Conservation (phyloP, 2,888 invertebrate genomes). For the Marasmarcha lunaedactyla region DNA sequence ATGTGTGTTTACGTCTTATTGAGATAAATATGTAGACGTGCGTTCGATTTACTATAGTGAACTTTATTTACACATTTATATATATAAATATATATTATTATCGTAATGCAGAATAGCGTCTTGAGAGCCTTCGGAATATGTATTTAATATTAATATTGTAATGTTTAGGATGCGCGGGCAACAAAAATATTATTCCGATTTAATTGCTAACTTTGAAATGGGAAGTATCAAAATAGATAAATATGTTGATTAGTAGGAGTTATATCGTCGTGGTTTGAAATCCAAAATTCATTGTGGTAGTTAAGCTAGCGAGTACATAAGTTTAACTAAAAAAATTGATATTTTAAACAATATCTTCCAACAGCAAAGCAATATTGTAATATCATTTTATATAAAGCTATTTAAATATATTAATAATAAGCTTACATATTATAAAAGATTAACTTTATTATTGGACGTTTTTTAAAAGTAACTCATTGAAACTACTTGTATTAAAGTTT, state of each 20-base stretch:
- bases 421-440: neutral
- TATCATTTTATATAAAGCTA: constrained; percentile 35
- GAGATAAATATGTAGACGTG: constrained; percentile 39
- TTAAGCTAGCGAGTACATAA: constrained; percentile 1
- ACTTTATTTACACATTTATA: constrained; percentile 68
- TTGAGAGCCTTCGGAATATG: constrained; percentile 51
- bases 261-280: no score
- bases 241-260: no score
- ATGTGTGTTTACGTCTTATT: constrained; percentile 42
- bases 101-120: constrained; percentile 56
- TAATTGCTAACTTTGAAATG: constrained; percentile 7
- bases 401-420: constrained; percentile 18
- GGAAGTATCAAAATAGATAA: no score
- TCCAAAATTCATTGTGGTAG: neutral
- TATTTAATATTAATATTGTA: constrained; percentile 23
- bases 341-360: constrained; percentile 32
- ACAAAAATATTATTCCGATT: constrained; percentile 34
- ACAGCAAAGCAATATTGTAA: constrained; percentile 52
- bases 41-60: constrained; percentile 53
- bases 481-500: no score
- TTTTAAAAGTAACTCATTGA: no score
- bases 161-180: constrained; percentile 43
- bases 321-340: constrained; percentile 5
- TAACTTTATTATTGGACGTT: neutral
- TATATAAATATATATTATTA: constrained; percentile 55